These are phyloP conservation scores for Agrochola macilenta DNA, from an alignment of 2,888 invertebrate species.

Conservation along the genomic window DNA sequence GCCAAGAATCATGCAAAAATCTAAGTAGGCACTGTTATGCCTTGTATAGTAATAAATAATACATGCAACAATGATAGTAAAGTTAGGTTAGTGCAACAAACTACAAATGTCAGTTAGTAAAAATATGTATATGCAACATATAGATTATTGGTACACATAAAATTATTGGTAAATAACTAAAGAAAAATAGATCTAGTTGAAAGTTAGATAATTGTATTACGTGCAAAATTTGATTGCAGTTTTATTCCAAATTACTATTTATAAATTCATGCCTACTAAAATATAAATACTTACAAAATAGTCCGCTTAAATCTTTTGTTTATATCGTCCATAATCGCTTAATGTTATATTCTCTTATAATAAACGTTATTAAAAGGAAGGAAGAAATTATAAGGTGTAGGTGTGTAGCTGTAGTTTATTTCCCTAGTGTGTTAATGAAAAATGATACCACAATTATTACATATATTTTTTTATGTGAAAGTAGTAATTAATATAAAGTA, in stretches of 20 bases:
- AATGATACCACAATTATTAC: background rate
- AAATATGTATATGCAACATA: conserved; percentile 3
- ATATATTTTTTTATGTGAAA: background rate
- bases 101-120: conserved; percentile 22
- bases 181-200: background rate
- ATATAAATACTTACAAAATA: conserved; percentile 38
- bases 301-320: background rate
- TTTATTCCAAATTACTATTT: background rate
- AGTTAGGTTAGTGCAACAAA: conserved; percentile 29
- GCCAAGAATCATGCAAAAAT: conserved; percentile 37
- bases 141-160: background rate
- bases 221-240: conserved; percentile 4
- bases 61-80: conserved; percentile 15
- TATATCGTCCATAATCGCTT: background rate
- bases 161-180: background rate
- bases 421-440: background rate
- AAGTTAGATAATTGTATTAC: background rate
- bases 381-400: background rate
- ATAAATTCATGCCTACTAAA: conserved; percentile 30
- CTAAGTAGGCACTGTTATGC: background rate
- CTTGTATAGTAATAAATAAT: background rate
- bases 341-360: background rate
- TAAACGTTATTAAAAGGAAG: background rate
- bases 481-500: too few relatives aligned
- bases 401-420: background rate